phyloP scores from a whole-genome alignment of 1,140 invertebrate genomes.

The Scaptomyza montana region DNA sequence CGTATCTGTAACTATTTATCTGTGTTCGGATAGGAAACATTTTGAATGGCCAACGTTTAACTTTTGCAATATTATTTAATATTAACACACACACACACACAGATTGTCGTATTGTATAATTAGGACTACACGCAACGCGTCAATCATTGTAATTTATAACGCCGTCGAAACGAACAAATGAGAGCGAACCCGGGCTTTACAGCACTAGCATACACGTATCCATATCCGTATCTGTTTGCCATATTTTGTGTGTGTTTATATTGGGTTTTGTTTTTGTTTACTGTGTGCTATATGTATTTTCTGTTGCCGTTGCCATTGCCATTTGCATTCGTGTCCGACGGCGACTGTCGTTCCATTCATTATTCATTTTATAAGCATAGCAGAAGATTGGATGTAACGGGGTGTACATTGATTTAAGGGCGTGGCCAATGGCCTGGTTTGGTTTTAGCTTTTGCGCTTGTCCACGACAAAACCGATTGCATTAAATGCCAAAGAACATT shows the following conservation, averaged over 20 bases:
- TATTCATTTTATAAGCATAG: constrained; percentile 58
- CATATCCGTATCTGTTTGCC: constrained; percentile 24
- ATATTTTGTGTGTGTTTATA: constrained; percentile 24
- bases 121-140: constrained; percentile 54
- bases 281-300: constrained; percentile 7
- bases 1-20: not conserved
- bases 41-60: not conserved
- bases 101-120: constrained; percentile 15
- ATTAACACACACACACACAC: constrained; percentile 1
- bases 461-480: not conserved
- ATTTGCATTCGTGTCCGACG: constrained; percentile 47
- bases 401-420: constrained; percentile 57
- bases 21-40: not conserved
- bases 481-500: constrained; percentile 21
- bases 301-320: constrained; percentile 30
- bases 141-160: constrained; percentile 74
- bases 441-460: not conserved
- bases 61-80: constrained; percentile 24
- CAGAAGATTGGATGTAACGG: no score
- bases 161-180: constrained; percentile 43
- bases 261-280: constrained; percentile 10
- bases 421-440: constrained; percentile 43
- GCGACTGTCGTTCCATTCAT: constrained; percentile 53
- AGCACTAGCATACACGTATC: constrained; percentile 9
- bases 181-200: constrained; percentile 26